A percentile compares a stretch with the other conserved stretches of the same genome.
phyloP scores from a whole-genome alignment of 2,113 vertebrate genomes.

The Cryptoleucopteryx plumbea region DNA sequence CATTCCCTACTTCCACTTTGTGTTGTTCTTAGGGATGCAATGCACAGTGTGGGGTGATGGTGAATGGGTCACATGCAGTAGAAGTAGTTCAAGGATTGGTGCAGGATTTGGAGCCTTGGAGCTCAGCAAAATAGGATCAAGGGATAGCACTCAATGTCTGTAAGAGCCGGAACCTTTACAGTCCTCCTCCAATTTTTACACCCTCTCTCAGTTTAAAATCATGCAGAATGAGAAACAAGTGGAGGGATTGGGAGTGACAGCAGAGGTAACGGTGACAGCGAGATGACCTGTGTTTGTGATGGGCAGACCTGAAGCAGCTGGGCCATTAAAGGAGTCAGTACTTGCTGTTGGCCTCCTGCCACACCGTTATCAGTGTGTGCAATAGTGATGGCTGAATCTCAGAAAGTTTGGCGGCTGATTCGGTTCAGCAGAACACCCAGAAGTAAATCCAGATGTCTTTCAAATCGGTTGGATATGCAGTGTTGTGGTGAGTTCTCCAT shows the following conservation, averaged over 20 bases:
- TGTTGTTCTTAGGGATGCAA: not conserved
- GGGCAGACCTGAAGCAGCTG: slow-evolving; percentile 14
- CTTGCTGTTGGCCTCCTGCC: slow-evolving; percentile 8
- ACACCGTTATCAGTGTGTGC: not conserved
- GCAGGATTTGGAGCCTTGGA: not conserved
- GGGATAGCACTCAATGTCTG: not conserved
- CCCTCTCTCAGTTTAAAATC: not conserved
- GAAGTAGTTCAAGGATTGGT: not conserved
- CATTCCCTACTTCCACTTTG: not conserved
- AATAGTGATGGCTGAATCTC: not conserved
- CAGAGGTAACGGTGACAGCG: not conserved
- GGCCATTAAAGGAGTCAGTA: not conserved
- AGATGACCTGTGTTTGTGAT: not conserved
- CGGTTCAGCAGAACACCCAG: not conserved
- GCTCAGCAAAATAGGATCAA: not conserved
- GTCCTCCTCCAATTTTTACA: not conserved
- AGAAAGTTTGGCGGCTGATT: not conserved
- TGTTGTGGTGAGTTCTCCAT: not conserved
- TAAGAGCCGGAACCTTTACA: not conserved
- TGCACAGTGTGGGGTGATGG: not conserved
- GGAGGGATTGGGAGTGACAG: not conserved
- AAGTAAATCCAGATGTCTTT: slow-evolving; percentile 45
- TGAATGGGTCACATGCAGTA: not conserved
- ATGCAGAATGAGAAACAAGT: not conserved
- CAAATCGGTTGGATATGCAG: not conserved